Percentiles rank a stretch among this genome's conserved stretches.
These are phyloP conservation scores for Drosophila arizonae DNA, from an alignment of 1,140 invertebrate genomes.

Conservation along the genomic window DNA sequence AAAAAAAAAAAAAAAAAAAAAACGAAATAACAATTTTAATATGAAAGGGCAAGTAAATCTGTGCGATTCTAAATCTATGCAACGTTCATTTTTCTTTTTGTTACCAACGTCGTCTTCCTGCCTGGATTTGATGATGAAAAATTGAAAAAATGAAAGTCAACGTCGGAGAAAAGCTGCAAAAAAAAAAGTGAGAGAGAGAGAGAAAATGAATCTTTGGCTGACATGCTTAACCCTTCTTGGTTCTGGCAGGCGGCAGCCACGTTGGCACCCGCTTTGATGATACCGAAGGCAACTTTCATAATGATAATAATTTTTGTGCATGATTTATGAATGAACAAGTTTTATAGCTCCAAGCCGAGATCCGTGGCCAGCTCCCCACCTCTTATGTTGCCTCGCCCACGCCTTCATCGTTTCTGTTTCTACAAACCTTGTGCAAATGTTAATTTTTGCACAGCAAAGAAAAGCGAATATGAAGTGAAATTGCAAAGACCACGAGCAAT, in stretches of 20 bases:
- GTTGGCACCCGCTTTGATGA: constrained; percentile 49
- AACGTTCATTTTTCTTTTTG: constrained; percentile 78
- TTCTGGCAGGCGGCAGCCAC: constrained; percentile 20
- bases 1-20: not conserved
- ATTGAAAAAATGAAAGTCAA: constrained; percentile 78
- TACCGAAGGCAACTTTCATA: constrained; percentile 77
- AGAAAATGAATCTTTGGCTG: constrained; percentile 54
- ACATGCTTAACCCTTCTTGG: constrained; percentile 68
- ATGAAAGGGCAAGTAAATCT: constrained; percentile 41
- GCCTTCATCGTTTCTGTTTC: not conserved
- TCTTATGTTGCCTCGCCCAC: not conserved
- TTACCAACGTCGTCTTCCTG: constrained; percentile 17
- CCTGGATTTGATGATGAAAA: constrained; percentile 72
- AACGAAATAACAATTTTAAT: not conserved
- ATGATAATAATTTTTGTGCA: constrained; percentile 81
- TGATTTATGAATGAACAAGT: constrained; percentile 80
- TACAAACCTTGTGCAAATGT: constrained; percentile 70
- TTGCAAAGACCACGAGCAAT: constrained; percentile 18
- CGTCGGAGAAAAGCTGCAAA: not conserved
- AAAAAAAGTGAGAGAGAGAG: constrained; percentile 11
- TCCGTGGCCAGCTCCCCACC: constrained; percentile 10
- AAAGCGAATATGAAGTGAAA: constrained; percentile 39
- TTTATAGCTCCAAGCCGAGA: constrained; percentile 64
- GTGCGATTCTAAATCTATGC: constrained; percentile 59
- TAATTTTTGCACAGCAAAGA: constrained; percentile 61